Percentiles rank a stretch among this genome's conserved stretches.
Evolutionary conservation across 2,797 vertebrate genomes (phyloP).

Genomic region (Xiphophorus birchmanni): DNA sequence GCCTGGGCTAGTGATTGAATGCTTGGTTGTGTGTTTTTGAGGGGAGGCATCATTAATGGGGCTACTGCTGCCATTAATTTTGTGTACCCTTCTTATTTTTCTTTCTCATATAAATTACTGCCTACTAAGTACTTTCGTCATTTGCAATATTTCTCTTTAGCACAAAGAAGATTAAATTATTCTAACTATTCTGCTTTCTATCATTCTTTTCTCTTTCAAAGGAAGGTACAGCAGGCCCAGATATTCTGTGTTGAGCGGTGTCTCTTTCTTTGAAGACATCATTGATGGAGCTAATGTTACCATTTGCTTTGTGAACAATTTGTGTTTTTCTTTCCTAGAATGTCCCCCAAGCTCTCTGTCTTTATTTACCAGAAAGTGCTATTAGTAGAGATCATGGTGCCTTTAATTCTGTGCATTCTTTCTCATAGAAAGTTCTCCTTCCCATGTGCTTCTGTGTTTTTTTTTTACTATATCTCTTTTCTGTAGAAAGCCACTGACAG

Average conservation of each 20-base stretch:
- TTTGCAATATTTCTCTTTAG: neutral
- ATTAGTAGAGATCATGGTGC: neutral
- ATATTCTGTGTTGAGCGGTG: neutral
- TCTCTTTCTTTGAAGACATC: neutral
- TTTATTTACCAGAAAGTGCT: neutral
- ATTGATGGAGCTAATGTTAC: neutral
- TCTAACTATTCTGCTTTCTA: neutral
- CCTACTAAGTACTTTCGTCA: neutral
- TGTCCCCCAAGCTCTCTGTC: neutral
- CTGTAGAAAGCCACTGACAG: neutral
- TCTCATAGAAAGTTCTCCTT: neutral
- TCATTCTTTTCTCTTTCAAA: neutral
- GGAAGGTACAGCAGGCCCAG: neutral
- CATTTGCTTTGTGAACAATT: neutral
- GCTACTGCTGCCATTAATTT: neutral
- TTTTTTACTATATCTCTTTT: neutral
- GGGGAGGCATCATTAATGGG: neutral
- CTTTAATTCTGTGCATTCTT: neutral
- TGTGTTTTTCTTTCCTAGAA: neutral
- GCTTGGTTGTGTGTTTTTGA: neutral
- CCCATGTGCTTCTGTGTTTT: neutral
- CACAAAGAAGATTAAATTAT: neutral
- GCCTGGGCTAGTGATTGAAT: neutral
- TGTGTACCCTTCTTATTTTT: neutral
- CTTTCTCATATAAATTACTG: neutral